Base-by-base conservation (phyloP, 2,797 vertebrate species). In the Graptemys geographica region DNA sequence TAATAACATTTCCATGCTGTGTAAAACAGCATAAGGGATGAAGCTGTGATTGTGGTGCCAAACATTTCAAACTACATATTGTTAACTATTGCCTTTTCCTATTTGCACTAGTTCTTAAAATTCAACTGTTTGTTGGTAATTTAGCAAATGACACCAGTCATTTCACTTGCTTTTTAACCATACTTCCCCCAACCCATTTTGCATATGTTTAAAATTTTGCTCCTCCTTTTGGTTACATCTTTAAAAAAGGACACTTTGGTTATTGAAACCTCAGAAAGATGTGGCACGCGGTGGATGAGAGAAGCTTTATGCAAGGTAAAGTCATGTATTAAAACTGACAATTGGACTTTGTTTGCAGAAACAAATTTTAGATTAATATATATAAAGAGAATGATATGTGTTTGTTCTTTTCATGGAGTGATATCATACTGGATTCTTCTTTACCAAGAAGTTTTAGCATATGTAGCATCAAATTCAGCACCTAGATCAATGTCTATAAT, bases 371-470 rank as follows among this genome's bases (percentile, higher is more conserved):
- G 69, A 94, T 93, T 96, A 84, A 93, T 98, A 88, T 90, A 95
- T 91, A 93, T 90, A 57, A 31, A 62, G 13, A 62, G 37, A 59
- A 8, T 76, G 53, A 96, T 90, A 84, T 33, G 52, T 76, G 94
- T 94, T 37, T 83, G 89, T 97, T 97, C 96, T 97, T 97, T 96
- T 93, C 92, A 94, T 21, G 87, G 85, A 94, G 79, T 85, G 82
- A 82, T 93, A 96, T 90, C 94, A 91, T 96, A 94, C 78, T 92
- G 90, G 87, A 96, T 85, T 97, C 96, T 97, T 97, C 87, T 96
- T 97, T 95, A 96, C 93, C 91, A 95, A 93, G 92, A 96, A 95
- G 91, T 93, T 96, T 88, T 97, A 98, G 94, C 87, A 90, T 93
- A 95, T 53, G 11, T 96, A 95, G 90, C 52, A 92, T 90, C 96